phyloP scores from a whole-genome alignment of 53 echinoderm and acorn worm genomes.

The Holothuria leucospilota region DNA sequence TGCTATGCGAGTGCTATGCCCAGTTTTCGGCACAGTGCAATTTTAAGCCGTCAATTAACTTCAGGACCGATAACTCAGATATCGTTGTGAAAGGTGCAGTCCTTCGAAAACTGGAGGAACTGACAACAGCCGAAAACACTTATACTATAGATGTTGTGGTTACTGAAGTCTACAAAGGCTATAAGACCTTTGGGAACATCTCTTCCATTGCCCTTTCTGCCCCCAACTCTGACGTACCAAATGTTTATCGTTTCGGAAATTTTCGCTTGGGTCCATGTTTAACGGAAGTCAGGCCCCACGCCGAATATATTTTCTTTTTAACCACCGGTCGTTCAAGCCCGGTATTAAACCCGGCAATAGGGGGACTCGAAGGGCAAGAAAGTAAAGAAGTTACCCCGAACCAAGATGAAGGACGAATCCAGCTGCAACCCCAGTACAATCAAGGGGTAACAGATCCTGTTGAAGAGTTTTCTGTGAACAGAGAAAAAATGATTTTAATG shows the following conservation, averaged over 20 bases:
- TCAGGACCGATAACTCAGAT: slow-evolving; percentile 50
- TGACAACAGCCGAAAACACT: slow-evolving; percentile 38
- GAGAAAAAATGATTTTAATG: background rate
- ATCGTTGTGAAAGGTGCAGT: slow-evolving; percentile 59
- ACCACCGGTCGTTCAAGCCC: slow-evolving; percentile 1
- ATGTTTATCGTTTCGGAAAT: slow-evolving; percentile 23
- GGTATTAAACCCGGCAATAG: background rate
- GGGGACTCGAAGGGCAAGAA: too few species aligned
- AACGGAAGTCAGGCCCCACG: background rate
- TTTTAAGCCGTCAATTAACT: slow-evolving; percentile 39
- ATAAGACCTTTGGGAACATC: slow-evolving; percentile 49
- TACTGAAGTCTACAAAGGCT: slow-evolving; percentile 68
- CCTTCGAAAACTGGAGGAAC: slow-evolving; percentile 30
- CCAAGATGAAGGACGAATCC: background rate
- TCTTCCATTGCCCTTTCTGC: background rate
- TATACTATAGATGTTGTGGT: slow-evolving; percentile 62
- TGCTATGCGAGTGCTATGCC: background rate
- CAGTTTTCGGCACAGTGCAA: background rate
- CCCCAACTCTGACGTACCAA: background rate
- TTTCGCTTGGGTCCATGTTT: slow-evolving; percentile 3
- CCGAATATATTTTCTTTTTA: slow-evolving; percentile 26
- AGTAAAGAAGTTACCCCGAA: too few species aligned
- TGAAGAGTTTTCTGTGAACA: background rate
- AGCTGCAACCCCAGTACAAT: background rate
- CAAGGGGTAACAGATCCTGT: background rate